These are phyloP conservation scores for Poecilobothrus nobilitatus DNA, from an alignment of 2,888 invertebrate species.

Conservation along the genomic window DNA sequence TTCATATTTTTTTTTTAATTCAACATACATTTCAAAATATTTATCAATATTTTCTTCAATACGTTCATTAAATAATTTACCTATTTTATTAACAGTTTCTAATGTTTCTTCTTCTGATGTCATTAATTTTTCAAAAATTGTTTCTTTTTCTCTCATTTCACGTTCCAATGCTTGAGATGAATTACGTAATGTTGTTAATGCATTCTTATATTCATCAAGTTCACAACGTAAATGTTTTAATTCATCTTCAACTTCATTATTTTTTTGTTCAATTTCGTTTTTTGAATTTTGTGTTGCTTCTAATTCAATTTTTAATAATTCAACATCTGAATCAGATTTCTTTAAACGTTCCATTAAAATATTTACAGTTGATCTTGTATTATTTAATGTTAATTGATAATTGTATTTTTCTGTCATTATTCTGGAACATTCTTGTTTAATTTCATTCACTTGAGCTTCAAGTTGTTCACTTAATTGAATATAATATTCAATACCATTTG, in stretches of 20 bases:
- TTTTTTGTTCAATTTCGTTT: constrained; percentile 36
- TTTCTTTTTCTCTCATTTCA: constrained; percentile 43
- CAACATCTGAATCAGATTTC: constrained; percentile 44
- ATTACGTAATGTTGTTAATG: constrained; percentile 31
- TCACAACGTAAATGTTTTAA: constrained; percentile 32
- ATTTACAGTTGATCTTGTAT: constrained; percentile 42
- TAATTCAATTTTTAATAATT: constrained; percentile 39
- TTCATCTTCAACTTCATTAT: constrained; percentile 34
- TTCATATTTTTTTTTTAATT: constrained; percentile 41
- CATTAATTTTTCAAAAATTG: constrained; percentile 39
- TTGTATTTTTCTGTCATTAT: constrained; percentile 43
- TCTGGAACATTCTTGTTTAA: constrained; percentile 40
- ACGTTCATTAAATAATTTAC: constrained; percentile 43
- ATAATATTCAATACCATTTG: constrained; percentile 41
- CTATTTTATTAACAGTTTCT: constrained; percentile 44
- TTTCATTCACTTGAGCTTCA: constrained; percentile 40
- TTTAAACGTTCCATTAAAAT: constrained; percentile 43
- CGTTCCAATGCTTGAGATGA: constrained; percentile 39
- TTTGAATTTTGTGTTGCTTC: constrained; percentile 37
- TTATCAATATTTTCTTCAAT: constrained; percentile 40
- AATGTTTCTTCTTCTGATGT: constrained; percentile 42
- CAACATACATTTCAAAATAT: constrained; percentile 41
- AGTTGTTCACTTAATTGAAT: constrained; percentile 38
- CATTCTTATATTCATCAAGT: constrained; percentile 33
- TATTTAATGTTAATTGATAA: constrained; percentile 41